A percentile compares a stretch with the other conserved stretches of the same genome.
These are phyloP conservation scores for Micromesistius poutassou DNA, from an alignment of 2,797 vertebrate species.

Conservation along the genomic window DNA sequence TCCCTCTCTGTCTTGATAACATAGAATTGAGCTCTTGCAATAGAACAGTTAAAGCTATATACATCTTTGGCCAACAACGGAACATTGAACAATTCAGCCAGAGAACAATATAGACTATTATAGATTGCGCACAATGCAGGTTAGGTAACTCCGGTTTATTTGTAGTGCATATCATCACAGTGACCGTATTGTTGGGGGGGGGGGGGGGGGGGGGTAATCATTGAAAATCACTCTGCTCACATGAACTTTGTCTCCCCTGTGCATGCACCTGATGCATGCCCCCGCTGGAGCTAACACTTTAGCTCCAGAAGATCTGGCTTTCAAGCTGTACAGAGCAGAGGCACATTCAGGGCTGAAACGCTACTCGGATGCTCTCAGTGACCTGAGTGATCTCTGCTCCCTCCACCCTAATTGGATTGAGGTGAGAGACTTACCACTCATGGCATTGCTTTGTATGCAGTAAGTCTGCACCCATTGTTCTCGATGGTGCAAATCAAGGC, in stretches of 20 bases:
- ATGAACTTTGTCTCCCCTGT: not conserved
- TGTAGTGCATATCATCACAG: not conserved
- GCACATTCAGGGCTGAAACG: constrained; percentile 66
- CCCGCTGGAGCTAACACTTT: not conserved
- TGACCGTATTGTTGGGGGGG: not conserved
- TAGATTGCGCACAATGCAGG: not conserved
- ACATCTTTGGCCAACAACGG: too few relatives aligned
- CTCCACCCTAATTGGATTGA: constrained; percentile 75
- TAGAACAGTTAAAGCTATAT: too few relatives aligned
- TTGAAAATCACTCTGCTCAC: not conserved
- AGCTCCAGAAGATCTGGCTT: constrained; percentile 74
- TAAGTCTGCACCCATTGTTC: not conserved
- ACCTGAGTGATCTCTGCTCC: constrained; percentile 79
- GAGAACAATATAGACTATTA: too few relatives aligned
- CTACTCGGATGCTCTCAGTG: constrained; percentile 72
- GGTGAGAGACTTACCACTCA: constrained; percentile 57
- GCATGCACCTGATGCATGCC: not conserved
- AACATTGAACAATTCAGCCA: too few relatives aligned
- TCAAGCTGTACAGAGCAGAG: constrained; percentile 78
- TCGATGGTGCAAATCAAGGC: not conserved
- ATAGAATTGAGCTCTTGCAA: not conserved
- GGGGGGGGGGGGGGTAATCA: too few relatives aligned
- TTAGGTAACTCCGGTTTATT: not conserved
- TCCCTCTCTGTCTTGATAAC: not conserved
- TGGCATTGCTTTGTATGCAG: not conserved